These are phyloP conservation scores for Centropus bengalensis DNA, from an alignment of 2,113 vertebrate species.

Conservation along the genomic window DNA sequence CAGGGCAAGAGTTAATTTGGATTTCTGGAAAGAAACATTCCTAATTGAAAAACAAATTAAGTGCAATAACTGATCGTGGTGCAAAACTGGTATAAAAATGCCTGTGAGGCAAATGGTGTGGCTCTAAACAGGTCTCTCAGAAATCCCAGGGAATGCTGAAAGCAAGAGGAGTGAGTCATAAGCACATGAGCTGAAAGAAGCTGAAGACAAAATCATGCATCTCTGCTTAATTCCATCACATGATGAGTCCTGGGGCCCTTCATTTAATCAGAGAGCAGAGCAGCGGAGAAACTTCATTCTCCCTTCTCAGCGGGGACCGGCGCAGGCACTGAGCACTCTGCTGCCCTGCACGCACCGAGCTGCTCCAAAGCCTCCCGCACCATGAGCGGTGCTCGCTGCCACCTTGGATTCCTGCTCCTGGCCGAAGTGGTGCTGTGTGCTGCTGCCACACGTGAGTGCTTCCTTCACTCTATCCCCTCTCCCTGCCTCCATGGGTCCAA, in stretches of 20 bases:
- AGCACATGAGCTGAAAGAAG: slow-evolving; percentile 80
- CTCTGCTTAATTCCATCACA: slow-evolving; percentile 82
- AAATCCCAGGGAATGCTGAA: slow-evolving; percentile 58
- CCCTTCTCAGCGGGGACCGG: background rate
- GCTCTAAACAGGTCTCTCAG: slow-evolving; percentile 49
- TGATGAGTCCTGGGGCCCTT: slow-evolving; percentile 76
- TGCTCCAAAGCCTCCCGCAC: fast-evolving
- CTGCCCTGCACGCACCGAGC: fast-evolving
- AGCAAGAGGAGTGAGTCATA: slow-evolving; percentile 78
- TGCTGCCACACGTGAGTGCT: slow-evolving; percentile 72
- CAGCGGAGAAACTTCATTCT: slow-evolving; percentile 9
- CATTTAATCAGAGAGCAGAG: slow-evolving; percentile 65
- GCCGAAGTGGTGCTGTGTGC: slow-evolving; percentile 9
- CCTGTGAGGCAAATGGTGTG: slow-evolving; percentile 40
- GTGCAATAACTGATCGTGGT: slow-evolving; percentile 2
- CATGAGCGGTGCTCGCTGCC: slow-evolving; percentile 38
- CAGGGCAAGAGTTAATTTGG: slow-evolving; percentile 25
- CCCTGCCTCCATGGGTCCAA: fast-evolving
- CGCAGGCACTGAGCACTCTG: background rate
- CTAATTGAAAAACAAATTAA: slow-evolving; percentile 76
- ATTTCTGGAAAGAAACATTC: slow-evolving; percentile 71
- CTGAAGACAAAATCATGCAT: slow-evolving; percentile 78
- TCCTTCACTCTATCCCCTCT: background rate
- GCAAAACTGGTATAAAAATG: slow-evolving; percentile 31
- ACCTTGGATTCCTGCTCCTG: slow-evolving; percentile 64